These are phyloP conservation scores for Drosophila mojavensis DNA, from an alignment of 1,140 invertebrate genomes.

Conservation along the genomic window DNA sequence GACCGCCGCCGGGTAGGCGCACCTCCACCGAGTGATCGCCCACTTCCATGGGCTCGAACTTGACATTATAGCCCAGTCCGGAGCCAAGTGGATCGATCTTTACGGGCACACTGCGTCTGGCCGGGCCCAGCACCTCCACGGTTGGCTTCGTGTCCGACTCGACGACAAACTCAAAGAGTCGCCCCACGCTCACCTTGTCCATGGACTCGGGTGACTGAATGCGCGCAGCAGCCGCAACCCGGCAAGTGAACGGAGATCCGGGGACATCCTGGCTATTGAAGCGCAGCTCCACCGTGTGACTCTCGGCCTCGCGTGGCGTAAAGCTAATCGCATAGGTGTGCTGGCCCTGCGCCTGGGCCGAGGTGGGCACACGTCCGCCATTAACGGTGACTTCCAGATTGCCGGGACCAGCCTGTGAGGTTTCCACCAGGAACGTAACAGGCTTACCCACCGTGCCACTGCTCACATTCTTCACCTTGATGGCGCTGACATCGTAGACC, in stretches of 20 bases:
- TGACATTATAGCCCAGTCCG: slow-evolving; percentile 86
- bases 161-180: slow-evolving; percentile 92
- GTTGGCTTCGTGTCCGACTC: slow-evolving; percentile 90
- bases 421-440: slow-evolving; percentile 98
- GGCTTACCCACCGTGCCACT: slow-evolving; percentile 96
- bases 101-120: slow-evolving; percentile 88
- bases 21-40: slow-evolving; percentile 97
- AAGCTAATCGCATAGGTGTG: slow-evolving; percentile 99
- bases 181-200: slow-evolving; percentile 96
- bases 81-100: slow-evolving; percentile 85
- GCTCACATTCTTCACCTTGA: slow-evolving; percentile 96
- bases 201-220: slow-evolving; percentile 91
- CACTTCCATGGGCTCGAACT: slow-evolving; percentile 94
- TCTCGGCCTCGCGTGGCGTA: slow-evolving; percentile 94
- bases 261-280: slow-evolving; percentile 98
- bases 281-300: slow-evolving; percentile 95
- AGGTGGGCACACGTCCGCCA: slow-evolving; percentile 96
- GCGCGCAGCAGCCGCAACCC: slow-evolving; percentile 89
- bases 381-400: slow-evolving; percentile 99
- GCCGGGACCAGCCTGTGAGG: slow-evolving; percentile 94
- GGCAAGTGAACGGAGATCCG: slow-evolving; percentile 91
- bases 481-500: slow-evolving; percentile 97
- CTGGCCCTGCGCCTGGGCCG: slow-evolving; percentile 96
- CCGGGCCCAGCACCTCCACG: slow-evolving; percentile 91
- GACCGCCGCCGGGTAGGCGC: slow-evolving; percentile 89